Percentiles rank a stretch among this genome's conserved stretches.
These are phyloP conservation scores for Cotesia vestalis DNA, from an alignment of 1,140 invertebrate genomes.

Conservation along the genomic window DNA sequence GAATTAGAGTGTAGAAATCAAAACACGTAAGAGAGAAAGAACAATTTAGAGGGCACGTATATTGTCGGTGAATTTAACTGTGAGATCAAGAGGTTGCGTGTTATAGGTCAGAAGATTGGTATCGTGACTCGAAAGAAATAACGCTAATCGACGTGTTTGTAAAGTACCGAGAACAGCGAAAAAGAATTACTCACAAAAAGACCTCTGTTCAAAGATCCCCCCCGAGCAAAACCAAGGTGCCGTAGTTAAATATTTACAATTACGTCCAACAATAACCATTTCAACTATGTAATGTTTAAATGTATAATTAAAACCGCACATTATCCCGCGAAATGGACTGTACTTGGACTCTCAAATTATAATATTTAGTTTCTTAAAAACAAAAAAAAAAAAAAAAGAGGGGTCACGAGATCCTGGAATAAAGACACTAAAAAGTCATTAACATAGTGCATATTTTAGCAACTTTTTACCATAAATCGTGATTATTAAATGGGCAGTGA, in stretches of 20 bases:
- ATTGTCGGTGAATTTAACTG: conserved; percentile 15
- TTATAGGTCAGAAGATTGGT: conserved; percentile 27
- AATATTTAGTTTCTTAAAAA: too few species aligned
- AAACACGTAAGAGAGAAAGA: conserved; percentile 22
- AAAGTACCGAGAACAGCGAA: conserved; percentile 9
- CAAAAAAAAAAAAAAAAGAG: neutral
- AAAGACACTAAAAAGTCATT: conserved; percentile 14
- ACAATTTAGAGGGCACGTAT: conserved; percentile 5
- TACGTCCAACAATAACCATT: too few species aligned
- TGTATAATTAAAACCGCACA: too few species aligned
- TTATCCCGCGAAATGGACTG: too few species aligned
- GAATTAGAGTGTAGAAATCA: conserved; percentile 15
- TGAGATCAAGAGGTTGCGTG: conserved; percentile 31
- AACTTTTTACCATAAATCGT: conserved; percentile 64
- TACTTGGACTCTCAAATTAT: too few species aligned
- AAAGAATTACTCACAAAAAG: neutral
- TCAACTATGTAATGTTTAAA: too few species aligned
- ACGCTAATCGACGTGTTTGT: conserved; percentile 37
- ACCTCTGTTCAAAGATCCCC: too few species aligned
- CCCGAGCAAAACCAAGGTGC: too few species aligned
- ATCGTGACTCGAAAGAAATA: conserved; percentile 37
- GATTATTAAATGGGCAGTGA: conserved; percentile 58
- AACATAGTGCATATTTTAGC: conserved; percentile 34
- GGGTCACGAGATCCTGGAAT: conserved; percentile 4
- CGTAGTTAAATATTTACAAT: too few species aligned